phyloP scores from a whole-genome alignment of 1,140 invertebrate genomes.

The Zelostemma sp. region DNA sequence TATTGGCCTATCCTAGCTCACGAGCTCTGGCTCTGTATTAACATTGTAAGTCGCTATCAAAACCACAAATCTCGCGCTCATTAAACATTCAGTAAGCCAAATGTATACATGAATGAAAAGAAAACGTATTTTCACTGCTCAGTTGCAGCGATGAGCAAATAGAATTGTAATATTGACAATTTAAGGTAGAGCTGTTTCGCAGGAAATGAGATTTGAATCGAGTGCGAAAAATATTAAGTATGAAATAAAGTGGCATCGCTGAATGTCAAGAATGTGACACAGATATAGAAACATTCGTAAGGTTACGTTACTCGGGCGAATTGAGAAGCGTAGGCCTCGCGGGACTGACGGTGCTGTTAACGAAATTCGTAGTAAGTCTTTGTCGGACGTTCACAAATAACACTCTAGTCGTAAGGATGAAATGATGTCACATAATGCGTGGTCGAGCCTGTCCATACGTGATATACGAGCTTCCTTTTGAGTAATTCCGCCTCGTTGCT shows the following conservation, averaged over 20 bases:
- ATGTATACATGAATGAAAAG: background rate
- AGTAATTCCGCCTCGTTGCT: constrained; percentile 51
- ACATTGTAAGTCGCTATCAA: too few species aligned
- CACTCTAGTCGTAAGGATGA: constrained; percentile 20
- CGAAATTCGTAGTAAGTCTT: constrained; percentile 49
- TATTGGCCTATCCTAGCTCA: too few species aligned
- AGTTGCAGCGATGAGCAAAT: too few species aligned
- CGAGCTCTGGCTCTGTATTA: too few species aligned
- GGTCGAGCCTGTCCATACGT: constrained; percentile 50
- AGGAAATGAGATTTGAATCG: background rate
- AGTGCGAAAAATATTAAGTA: background rate
- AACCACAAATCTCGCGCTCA: background rate
- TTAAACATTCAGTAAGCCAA: background rate
- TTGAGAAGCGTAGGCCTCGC: constrained; percentile 27
- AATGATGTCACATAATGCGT: constrained; percentile 40
- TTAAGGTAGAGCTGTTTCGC: background rate
- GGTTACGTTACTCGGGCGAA: constrained; percentile 1
- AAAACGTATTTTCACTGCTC: too few species aligned
- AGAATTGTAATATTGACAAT: too few species aligned
- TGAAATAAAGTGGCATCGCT: background rate
- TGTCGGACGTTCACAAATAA: constrained; percentile 38
- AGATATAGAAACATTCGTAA: background rate
- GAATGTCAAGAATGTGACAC: constrained; percentile 1
- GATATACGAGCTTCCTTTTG: constrained; percentile 50
- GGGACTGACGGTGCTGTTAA: constrained; percentile 13